phyloP scores from a whole-genome alignment of 2,888 invertebrate species.

The Cataglyphis altisquamis region DNA sequence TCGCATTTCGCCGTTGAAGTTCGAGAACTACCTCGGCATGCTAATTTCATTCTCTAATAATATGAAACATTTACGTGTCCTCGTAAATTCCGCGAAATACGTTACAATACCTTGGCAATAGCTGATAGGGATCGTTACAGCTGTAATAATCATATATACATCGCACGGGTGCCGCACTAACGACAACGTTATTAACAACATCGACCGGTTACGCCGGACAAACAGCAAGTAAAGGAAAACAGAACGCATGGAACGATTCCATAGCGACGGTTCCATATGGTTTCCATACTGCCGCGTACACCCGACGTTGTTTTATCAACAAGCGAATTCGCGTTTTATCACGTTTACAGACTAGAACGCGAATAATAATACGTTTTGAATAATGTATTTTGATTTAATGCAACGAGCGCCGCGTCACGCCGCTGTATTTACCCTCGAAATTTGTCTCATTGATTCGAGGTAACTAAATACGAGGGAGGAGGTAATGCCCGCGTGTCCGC shows the following conservation, averaged over 20 bases:
- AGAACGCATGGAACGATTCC: conserved; percentile 30
- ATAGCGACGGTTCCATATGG: not conserved
- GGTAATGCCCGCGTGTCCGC: conserved; percentile 35
- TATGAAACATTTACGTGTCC: conserved; percentile 49
- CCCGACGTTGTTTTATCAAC: conserved; percentile 51
- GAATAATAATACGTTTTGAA: conserved; percentile 63
- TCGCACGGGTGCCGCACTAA: conserved; percentile 4
- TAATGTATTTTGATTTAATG: conserved; percentile 70
- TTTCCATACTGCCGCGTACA: not conserved
- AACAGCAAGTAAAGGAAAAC: conserved; percentile 48
- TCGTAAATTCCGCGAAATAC: conserved; percentile 36
- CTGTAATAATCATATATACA: conserved; percentile 34
- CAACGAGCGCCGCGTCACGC: conserved; percentile 44
- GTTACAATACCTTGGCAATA: conserved; percentile 26
- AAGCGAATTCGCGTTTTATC: conserved; percentile 62
- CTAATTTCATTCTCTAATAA: conserved; percentile 51
- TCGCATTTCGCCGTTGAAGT: conserved; percentile 44
- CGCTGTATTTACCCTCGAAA: conserved; percentile 59
- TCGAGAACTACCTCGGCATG: conserved; percentile 36
- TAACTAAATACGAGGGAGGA: conserved; percentile 27
- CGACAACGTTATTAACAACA: conserved; percentile 48
- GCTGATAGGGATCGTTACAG: conserved; percentile 44
- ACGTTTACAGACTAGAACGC: conserved; percentile 58
- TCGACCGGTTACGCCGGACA: conserved; percentile 20
- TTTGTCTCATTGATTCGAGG: conserved; percentile 69